Evolutionary conservation across 2,888 invertebrate genomes (phyloP), one percentile per base, ranked within the genome.

Genomic region (Metacarcinus magister): DNA sequence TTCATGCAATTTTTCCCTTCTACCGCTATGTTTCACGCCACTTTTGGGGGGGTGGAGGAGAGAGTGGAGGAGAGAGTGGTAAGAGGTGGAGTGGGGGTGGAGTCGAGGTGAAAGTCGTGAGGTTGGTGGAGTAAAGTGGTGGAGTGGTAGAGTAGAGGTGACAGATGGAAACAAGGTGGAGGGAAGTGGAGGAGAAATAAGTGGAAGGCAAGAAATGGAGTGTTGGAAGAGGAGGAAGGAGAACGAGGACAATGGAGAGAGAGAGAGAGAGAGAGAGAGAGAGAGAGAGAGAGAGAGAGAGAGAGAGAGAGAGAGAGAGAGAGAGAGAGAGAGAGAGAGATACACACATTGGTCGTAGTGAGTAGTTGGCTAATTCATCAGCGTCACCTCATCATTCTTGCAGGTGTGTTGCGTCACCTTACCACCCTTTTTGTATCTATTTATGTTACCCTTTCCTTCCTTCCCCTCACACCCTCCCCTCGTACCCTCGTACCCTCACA

Each of bases 211-310:
- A n/a, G 67, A 67, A 67, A n/a, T 67, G 67, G 1, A 19, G 19
- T 10, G 54, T 54, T 23, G n/a, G 67, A 67, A n/a, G 67, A 67
- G n/a, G 67, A 67, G 2, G 67, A 67, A 54, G 54, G 54, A 54
- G 54, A 7, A 54, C 13, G 54, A 54, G 54, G 54, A 54, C 13
- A 10, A 48, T 23, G 5, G 19, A 67, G 67, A 67, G 67, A 23
- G 5, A 67, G 67, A 67, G 67, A 67, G 67, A 67, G 67, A 67
- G 67, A 67, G 67, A 67, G 67, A 67, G 67, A 67, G 67, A 67
- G 67, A 67, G 67, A 67, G 67, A 67, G 67, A n/a, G 67, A 60
- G 60, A 60, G 60, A 60, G 60, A 60, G 60, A 60, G 60, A 60
- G 60, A 60, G 60, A 60, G 60, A 60, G 60, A 60, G 60, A 60